Evolutionary conservation across 2,888 invertebrate genomes (phyloP), one percentile per base, ranked within the genome.

Genomic region (Phasia obesa): DNA sequence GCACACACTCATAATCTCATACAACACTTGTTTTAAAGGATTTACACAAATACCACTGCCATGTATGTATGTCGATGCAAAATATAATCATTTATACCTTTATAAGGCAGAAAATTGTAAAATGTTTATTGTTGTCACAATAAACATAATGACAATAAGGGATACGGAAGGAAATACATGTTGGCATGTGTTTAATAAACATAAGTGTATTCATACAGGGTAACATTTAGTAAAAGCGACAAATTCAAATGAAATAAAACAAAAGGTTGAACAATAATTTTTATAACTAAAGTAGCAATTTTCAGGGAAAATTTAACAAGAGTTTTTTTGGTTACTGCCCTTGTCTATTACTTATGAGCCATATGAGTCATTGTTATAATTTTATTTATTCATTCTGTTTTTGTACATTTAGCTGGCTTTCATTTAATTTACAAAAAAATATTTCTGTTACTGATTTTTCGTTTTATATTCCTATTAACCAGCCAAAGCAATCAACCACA

Each of bases 101-200:
- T 44, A 42, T 27, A 73, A 65, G 71, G 65, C 64, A 71, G 70
- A 78, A 64, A 64, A 78, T 78, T 78, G 64, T 71, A 70, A 64
- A 70, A 81, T 71, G 44, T 70, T 70, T 75, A 76, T 76, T 76
- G 49, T 81, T 76, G 57, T 71, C 65, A 60, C 76, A 81, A 77
- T 77, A 67, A 77, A 76, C 71, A 77, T 77, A 77, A 81, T 73
- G 71, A 57, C 47, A 73, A 64, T 47, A 17, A 55, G 15, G 35
- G 31, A 76, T 67, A 60, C 49, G 49, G 35, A 75, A 55, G 49
- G 35, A 75, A 55, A 75, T 75, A 59, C 49, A 59, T 42, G 53
- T 17, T 27, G 19, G 62, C 73, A 74, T 7, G 42, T 55, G 31
- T 74, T 55, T 55, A 49, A 51, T 35, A 60, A 1, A n/a, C 11